Evolutionary conservation across 2,888 invertebrate genomes (phyloP).

Genomic region (Hydropsyche betteni): DNA sequence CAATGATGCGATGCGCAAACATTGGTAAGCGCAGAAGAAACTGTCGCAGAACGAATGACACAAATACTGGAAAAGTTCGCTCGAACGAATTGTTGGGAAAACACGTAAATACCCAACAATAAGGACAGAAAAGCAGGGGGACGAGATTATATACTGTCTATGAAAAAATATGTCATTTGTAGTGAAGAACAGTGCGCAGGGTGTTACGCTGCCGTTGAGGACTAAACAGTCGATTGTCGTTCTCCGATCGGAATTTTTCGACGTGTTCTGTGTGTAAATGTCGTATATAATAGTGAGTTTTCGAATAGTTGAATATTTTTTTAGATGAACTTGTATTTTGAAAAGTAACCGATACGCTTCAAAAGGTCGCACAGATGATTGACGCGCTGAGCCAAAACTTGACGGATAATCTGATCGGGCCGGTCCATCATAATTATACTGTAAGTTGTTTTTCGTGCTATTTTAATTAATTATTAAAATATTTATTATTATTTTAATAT

Average conservation of each 20-base stretch:
- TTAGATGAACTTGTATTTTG: background rate
- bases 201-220: background rate
- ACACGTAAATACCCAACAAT: background rate
- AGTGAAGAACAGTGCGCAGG: slow-evolving; percentile 14
- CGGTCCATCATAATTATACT: slow-evolving; percentile 27
- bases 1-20: slow-evolving; percentile 24
- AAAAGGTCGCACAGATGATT: slow-evolving; percentile 8
- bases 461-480: background rate
- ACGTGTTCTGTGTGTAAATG: background rate
- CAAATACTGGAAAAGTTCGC: background rate
- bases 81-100: background rate
- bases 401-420: slow-evolving; percentile 1
- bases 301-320: slow-evolving; percentile 9
- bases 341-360: background rate
- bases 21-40: background rate
- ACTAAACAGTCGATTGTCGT: slow-evolving; percentile 12
- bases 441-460: slow-evolving; percentile 14
- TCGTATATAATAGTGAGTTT: background rate
- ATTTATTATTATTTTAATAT: too few species aligned
- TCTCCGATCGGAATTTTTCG: background rate
- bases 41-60: background rate
- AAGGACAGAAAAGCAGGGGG: background rate
- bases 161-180: slow-evolving; percentile 23
- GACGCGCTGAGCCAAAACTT: slow-evolving; percentile 21
- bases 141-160: background rate